These are phyloP conservation scores for Stictonetta naevosa DNA, from an alignment of 2,113 vertebrate species.

Conservation along the genomic window DNA sequence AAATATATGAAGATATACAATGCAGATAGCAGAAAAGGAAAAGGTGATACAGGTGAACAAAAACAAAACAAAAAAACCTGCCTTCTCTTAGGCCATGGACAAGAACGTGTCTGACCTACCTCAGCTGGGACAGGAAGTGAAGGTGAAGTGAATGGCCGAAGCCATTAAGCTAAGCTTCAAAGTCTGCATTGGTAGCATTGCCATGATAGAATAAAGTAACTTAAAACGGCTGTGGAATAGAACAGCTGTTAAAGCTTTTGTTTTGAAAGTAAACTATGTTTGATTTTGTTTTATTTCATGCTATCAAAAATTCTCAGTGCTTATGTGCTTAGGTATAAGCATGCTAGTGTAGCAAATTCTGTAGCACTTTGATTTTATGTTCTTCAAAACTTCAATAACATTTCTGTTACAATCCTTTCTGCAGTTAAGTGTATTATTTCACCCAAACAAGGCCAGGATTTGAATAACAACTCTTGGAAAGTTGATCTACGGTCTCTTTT, in stretches of 20 bases:
- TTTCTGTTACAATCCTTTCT: background rate
- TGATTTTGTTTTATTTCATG: background rate
- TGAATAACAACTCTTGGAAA: background rate
- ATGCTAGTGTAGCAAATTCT: background rate
- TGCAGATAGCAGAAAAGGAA: background rate
- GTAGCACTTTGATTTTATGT: background rate
- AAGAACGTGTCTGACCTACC: background rate
- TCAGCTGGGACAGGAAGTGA: background rate
- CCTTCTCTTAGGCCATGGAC: accelerated
- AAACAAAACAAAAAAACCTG: background rate
- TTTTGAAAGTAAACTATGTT: background rate
- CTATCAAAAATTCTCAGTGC: background rate
- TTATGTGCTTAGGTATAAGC: background rate
- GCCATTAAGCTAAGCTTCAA: background rate
- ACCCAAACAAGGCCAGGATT: background rate
- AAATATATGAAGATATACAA: background rate
- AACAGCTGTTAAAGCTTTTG: background rate
- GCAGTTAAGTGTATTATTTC: background rate
- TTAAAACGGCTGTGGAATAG: background rate
- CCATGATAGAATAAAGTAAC: background rate
- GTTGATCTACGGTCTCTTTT: background rate
- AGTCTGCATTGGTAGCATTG: background rate
- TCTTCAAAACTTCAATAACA: background rate
- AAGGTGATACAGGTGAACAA: background rate
- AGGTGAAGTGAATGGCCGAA: background rate